These are phyloP conservation scores for Phrynocephalus forsythii DNA, from an alignment of 2,797 vertebrate genomes.

Conservation along the genomic window DNA sequence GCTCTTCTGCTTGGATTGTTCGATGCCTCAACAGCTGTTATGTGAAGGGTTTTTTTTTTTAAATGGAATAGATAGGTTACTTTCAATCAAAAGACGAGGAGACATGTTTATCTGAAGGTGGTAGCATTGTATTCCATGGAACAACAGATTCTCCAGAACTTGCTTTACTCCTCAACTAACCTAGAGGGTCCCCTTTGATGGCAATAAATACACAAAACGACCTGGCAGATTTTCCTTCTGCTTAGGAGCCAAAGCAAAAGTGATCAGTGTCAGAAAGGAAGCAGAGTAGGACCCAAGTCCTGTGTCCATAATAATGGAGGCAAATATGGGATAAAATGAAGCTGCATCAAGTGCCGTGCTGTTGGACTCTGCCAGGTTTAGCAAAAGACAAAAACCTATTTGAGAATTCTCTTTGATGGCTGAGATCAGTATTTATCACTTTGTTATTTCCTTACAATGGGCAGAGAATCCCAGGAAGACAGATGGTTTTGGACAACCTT, in stretches of 20 bases:
- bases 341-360: no score
- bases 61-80: neutral
- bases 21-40: neutral
- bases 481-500: conserved; percentile 73
- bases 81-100: neutral
- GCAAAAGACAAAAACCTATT: conserved; percentile 35
- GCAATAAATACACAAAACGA: neutral
- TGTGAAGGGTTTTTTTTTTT: no score
- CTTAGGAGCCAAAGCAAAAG: neutral
- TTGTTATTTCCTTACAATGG: conserved; percentile 65
- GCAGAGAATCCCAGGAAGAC: conserved; percentile 69
- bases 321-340: neutral
- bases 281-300: neutral
- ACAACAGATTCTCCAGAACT: neutral
- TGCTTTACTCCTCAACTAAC: neutral
- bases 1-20: neutral
- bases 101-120: neutral
- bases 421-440: conserved; percentile 70
- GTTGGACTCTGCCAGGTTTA: neutral
- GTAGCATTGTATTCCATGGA: neutral
- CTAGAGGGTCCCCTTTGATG: no score
- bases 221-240: neutral
- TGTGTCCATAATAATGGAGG: neutral
- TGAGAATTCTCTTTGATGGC: conserved; percentile 47
- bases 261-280: neutral